These are phyloP conservation scores for Stratiomys singularior DNA, from an alignment of 2,888 invertebrate genomes.

Conservation along the genomic window DNA sequence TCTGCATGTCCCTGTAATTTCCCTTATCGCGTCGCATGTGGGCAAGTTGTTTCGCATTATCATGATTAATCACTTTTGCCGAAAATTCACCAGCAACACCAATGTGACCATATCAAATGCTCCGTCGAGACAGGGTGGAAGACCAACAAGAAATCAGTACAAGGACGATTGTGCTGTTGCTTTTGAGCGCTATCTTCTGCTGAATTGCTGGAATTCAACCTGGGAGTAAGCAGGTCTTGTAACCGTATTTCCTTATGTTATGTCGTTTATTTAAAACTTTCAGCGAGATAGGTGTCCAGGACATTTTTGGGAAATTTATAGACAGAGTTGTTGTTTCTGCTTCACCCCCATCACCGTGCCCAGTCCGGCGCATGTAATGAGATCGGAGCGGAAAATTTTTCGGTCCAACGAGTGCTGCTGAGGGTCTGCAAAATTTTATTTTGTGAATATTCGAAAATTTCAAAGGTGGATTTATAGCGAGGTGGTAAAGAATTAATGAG, in stretches of 20 bases:
- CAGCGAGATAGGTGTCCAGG: conserved; percentile 42
- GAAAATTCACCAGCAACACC: conserved; percentile 35
- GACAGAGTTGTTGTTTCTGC: neutral
- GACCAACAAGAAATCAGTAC: neutral
- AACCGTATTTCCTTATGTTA: conserved; percentile 37
- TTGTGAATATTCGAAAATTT: conserved; percentile 6
- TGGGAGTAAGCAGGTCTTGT: neutral
- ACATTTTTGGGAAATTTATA: conserved; percentile 38
- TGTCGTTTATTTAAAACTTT: conserved; percentile 45
- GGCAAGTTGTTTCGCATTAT: conserved; percentile 50
- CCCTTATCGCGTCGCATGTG: conserved; percentile 49
- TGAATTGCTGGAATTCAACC: conserved; percentile 14
- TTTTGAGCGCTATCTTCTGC: conserved; percentile 27
- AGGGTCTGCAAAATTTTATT: neutral
- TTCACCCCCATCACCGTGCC: neutral
- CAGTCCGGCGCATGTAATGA: neutral
- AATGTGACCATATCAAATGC: conserved; percentile 20
- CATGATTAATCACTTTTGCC: conserved; percentile 50
- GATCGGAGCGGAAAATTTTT: conserved; percentile 1
- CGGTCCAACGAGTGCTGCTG: neutral
- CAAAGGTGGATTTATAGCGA: conserved; percentile 32
- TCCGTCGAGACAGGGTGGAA: neutral
- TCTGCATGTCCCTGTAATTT: conserved; percentile 45
- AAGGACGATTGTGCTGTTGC: neutral
- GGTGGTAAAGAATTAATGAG: conserved; percentile 17